Base-by-base conservation (phyloP, 1,140 invertebrate genomes). In the Andricus grossulariae region DNA sequence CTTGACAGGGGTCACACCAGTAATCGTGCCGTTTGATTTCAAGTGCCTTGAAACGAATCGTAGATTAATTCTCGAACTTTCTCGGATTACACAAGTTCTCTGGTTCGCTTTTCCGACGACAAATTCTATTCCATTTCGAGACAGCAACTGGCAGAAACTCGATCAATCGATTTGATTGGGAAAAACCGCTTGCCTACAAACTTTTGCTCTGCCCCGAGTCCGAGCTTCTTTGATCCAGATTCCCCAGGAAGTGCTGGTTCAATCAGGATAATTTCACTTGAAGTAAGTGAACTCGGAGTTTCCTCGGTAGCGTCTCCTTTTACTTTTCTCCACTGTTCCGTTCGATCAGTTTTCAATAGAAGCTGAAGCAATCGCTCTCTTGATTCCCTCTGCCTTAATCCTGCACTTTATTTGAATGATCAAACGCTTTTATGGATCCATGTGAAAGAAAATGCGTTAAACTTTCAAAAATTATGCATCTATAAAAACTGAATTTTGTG, bases 211-310 rank as follows among this genome's bases (percentile, higher is more conserved):
- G 13, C 16, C 25, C 25, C 32, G 10, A 8, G 15, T 21, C n/a
- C 19, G 10, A 25, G 25, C n/a, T 18, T 54, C 52, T 54, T 19
- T n/a, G 52, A 16, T 66, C 57, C 8, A 32, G 13, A 66, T 66
- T 66, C 39, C 13, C 12, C 39, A 25, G 32, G 25, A 66, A 66
- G 32, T 66, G 60, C 57, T 66, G 25, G 25, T 66, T 66, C 60
- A 45, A 66, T 66, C 60, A 66, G 25, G 60, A 66, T 66, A 66
- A 66, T 66, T 66, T 66, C 32, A 66, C 15, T 66, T 66, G 60
- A 66, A 32, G 60, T 66, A 55, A 66, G 60, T 66, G 60, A 66
- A 66, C 60, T 66, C 39, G 32, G 60, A 45, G 15, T 39, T 66
- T 32, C 21, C 57, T 45, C 16, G 60, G 60, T 16, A 39, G 32